These are phyloP conservation scores for Mythimna impura DNA, from an alignment of 2,888 invertebrate species.

Conservation along the genomic window DNA sequence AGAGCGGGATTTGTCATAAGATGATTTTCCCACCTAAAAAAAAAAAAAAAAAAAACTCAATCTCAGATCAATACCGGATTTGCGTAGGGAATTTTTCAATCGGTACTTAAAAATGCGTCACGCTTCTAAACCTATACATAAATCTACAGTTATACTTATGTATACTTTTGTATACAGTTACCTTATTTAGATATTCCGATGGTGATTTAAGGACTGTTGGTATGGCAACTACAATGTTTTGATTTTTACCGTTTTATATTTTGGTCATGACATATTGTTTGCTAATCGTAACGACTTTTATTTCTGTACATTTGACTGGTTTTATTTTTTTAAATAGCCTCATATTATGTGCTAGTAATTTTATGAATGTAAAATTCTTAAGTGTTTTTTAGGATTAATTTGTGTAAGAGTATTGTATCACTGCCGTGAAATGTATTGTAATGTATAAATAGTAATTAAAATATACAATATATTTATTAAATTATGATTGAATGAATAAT, in stretches of 20 bases:
- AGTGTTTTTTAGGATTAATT: conserved; percentile 29
- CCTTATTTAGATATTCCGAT: conserved; percentile 56
- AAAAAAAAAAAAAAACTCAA: neutral
- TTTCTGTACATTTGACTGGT: neutral
- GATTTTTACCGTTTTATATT: conserved; percentile 51
- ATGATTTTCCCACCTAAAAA: no score
- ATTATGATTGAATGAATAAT: conserved; percentile 55
- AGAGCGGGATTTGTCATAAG: no score
- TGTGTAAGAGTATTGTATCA: conserved; percentile 45
- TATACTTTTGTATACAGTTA: conserved; percentile 43
- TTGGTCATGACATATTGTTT: conserved; percentile 36
- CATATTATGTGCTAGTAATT: neutral
- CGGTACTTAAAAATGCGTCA: conserved; percentile 40
- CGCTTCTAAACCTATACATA: conserved; percentile 25
- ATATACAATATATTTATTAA: conserved; percentile 62
- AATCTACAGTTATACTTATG: conserved; percentile 18
- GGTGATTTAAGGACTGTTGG: conserved; percentile 44
- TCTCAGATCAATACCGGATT: conserved; percentile 19
- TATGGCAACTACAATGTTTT: conserved; percentile 40
- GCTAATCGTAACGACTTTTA: conserved; percentile 21
- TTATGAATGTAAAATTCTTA: conserved; percentile 20
- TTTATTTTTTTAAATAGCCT: neutral
- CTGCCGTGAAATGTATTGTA: conserved; percentile 62
- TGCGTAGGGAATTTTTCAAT: conserved; percentile 9
- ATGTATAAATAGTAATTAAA: conserved; percentile 54